A percentile compares a stretch with the other conserved stretches of the same genome.
Evolutionary conservation across 1,140 invertebrate genomes (phyloP).

Genomic region (Pachyrhynchus sulphureomaculatus): DNA sequence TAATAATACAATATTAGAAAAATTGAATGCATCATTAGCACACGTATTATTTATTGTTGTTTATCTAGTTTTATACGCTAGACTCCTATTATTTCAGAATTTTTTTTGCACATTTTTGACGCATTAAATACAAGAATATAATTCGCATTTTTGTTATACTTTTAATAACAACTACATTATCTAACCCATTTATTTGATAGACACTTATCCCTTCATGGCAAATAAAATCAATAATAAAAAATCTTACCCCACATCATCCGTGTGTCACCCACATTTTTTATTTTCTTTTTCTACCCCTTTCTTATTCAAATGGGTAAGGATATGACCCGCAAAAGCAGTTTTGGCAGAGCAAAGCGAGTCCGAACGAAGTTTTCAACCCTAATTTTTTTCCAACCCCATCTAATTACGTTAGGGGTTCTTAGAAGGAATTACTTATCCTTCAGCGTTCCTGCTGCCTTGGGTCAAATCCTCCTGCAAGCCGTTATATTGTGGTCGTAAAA

Average conservation of each 20-base stretch:
- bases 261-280: constrained; percentile 27
- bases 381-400: constrained; percentile 44
- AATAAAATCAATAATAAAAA: constrained; percentile 6
- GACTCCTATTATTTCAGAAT: too few species aligned
- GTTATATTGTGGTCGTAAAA: neutral
- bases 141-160: too few species aligned
- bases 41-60: too few species aligned
- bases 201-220: too few species aligned
- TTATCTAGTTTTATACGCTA: too few species aligned
- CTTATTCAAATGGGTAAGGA: constrained; percentile 6
- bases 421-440: constrained; percentile 40
- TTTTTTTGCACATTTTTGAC: too few species aligned
- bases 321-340: neutral
- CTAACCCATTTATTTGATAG: too few species aligned
- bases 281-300: constrained; percentile 12
- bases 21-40: too few species aligned
- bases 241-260: constrained; percentile 25
- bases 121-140: too few species aligned
- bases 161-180: too few species aligned
- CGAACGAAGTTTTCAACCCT: constrained; percentile 41
- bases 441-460: constrained; percentile 22
- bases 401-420: constrained; percentile 43
- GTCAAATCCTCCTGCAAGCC: constrained; percentile 11
- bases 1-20: too few species aligned
- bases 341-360: constrained; percentile 15